Conservation (phyloP, 64 coral and sea anemone genomes). For the Stylophora pistillata region DNA sequence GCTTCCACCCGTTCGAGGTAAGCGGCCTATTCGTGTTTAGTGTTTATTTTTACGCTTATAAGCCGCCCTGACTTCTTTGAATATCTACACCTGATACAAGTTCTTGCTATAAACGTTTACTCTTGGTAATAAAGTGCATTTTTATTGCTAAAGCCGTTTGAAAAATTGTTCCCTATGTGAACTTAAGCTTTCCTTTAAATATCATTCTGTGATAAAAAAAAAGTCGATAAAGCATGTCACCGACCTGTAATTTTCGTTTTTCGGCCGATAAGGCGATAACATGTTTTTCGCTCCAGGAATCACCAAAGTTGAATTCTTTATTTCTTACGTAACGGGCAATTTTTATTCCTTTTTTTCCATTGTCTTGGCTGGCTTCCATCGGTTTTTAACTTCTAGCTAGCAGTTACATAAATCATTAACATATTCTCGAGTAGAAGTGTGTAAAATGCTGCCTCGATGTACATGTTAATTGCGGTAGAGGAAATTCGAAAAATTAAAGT, state of each 20-base stretch:
- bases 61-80: not conserved
- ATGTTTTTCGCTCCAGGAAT: not conserved
- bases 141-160: not conserved
- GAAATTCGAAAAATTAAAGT: not conserved
- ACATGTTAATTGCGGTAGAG: not conserved
- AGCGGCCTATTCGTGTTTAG: not conserved
- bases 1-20: slow-evolving; percentile 29
- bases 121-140: not conserved
- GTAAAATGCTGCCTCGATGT: not conserved
- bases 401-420: not conserved
- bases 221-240: not conserved
- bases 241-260: not conserved
- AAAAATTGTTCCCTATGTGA: not conserved
- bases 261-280: not conserved
- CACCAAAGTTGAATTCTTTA: not conserved
- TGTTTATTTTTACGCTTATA: not conserved
- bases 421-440: not conserved
- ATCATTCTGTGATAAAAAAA: too few species aligned
- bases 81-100: not conserved
- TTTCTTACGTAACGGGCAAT: not conserved
- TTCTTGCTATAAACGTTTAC: not conserved
- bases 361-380: too few species aligned
- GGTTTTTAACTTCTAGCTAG: not conserved
- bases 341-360: too few species aligned
- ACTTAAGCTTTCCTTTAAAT: too few species aligned